Evolutionary conservation across 2,888 invertebrate species (phyloP), one percentile per base, ranked within the genome.

Genomic region (Acanthococcus lagerstroemiae): DNA sequence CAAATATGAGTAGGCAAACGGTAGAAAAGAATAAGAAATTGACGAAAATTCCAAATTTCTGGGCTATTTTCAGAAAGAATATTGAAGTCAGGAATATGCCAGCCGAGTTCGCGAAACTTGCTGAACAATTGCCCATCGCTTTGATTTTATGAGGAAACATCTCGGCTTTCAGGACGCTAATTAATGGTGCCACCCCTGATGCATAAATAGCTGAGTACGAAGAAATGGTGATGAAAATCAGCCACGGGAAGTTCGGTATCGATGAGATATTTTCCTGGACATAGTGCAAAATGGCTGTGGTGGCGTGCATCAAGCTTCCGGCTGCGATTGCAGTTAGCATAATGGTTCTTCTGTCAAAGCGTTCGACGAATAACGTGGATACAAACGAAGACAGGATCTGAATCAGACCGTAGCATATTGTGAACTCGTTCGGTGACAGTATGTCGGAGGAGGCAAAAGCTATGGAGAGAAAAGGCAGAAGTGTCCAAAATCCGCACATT

Each of bases 21-120:
- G n/a, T n/a, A n/a, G 55, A 56, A 17, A 56, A 56, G 15, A 56
- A 37, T 7, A 56, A 22, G 37, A 56, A 56, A 56, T 56, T 56
- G 7, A 56, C 37, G 22, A 37, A 22, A 12, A 56, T 56, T 22
- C 55, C 55, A 3, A 37, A 56, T 6, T 56, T 56, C 15, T 9
- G 12, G 1, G 55, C 26, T 24, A 56, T 44, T 2, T 3, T 22
- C 0, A 56, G 37, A 44, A 56, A 56, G 17, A 56, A 37, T n/a
- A 37, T 56, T 1, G 55, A 37, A 30, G 44, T 56, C 30, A 56
- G 26, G 22, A 56, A 56, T 21, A 21, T 56, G 25, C 22, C 26
- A 19, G 44, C 19, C 1, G 55, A 56, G 26, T 56, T 37, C 37
- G 25, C 55, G 2, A 56, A 7, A 9, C 30, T 24, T 22, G 55